Conservation (phyloP, 2,797 vertebrate species). For the Phaenicophaeus curvirostris region DNA sequence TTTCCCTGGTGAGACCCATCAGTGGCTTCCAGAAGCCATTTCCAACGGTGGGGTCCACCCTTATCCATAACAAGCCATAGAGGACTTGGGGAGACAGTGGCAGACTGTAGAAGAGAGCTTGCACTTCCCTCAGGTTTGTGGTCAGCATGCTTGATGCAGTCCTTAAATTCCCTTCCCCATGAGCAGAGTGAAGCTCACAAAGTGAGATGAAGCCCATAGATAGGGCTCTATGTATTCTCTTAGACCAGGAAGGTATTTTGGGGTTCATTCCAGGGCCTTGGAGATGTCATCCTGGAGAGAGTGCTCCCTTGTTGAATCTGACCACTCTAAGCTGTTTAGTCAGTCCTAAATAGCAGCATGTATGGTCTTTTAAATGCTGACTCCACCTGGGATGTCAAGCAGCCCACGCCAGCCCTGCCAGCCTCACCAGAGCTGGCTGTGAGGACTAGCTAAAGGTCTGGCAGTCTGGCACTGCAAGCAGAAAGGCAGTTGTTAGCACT, state of each 20-base stretch:
- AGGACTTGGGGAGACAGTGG: neutral
- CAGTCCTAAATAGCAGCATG: rapidly evolving
- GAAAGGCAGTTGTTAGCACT: neutral
- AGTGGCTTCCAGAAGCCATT: neutral
- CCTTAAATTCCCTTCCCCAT: neutral
- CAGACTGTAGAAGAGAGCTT: neutral
- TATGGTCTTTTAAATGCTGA: neutral
- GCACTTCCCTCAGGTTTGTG: neutral
- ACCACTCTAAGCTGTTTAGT: neutral
- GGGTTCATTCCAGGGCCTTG: rapidly evolving
- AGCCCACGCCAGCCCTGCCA: neutral
- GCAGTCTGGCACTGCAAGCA: neutral
- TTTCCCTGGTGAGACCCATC: neutral
- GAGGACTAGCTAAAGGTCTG: neutral
- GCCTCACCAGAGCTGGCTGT: rapidly evolving
- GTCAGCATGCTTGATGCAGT: neutral
- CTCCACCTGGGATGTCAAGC: neutral
- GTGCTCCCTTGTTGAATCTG: neutral
- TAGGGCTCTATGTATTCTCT: neutral
- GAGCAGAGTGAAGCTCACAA: neutral
- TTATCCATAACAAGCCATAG: neutral
- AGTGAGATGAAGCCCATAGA: neutral
- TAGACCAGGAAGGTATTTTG: neutral
- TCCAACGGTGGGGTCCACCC: neutral
- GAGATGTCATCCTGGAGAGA: neutral